phyloP scores from a whole-genome alignment of 2,113 vertebrate genomes.

The Albula goreensis region DNA sequence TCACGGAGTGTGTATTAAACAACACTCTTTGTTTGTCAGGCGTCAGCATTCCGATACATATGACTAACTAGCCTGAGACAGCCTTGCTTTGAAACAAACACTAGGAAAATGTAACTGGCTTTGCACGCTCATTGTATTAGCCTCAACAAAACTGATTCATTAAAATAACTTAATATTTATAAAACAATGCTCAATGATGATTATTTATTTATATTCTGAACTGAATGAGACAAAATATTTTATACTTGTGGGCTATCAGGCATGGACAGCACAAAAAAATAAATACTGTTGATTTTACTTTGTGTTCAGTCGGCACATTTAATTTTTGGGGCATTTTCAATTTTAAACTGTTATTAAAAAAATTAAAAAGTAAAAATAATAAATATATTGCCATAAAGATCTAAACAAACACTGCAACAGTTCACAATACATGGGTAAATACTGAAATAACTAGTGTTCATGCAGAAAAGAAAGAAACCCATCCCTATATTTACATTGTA shows the following conservation, averaged over 20 bases:
- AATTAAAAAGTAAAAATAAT: no score
- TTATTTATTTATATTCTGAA: neutral
- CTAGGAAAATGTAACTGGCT: neutral
- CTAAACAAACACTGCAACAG: no score
- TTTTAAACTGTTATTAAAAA: no score
- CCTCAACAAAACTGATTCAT: neutral
- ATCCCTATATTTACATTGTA: no score
- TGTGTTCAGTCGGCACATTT: no score
- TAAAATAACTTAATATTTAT: neutral
- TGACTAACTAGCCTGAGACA: neutral
- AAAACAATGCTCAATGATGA: neutral
- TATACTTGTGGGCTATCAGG: neutral
- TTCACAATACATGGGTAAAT: no score
- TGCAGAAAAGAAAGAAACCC: no score
- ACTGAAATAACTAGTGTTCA: no score
- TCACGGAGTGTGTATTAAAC: slow-evolving; percentile 26
- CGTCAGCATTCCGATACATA: neutral
- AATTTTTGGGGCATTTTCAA: no score
- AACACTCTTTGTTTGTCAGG: slow-evolving; percentile 46
- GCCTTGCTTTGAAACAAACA: neutral
- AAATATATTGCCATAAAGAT: no score
- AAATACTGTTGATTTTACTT: neutral
- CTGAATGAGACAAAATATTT: neutral
- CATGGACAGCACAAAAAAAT: neutral
- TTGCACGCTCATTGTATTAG: neutral